A percentile compares a stretch with the other conserved stretches of the same genome.
Conservation (phyloP, 2,888 invertebrate genomes). For the Drosophila antonietae region DNA sequence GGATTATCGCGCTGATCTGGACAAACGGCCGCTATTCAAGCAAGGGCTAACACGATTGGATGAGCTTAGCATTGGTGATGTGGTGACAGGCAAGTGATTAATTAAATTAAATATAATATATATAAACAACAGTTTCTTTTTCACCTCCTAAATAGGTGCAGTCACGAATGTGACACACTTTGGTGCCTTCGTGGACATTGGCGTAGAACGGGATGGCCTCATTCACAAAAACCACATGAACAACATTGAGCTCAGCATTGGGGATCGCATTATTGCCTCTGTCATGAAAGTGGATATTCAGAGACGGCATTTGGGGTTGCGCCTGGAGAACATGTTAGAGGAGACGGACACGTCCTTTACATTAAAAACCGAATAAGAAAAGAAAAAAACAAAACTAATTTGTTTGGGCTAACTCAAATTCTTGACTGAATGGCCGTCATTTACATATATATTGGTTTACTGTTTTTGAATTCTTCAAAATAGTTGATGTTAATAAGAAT, state of each 20-base stretch:
- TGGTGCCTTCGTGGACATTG: conserved; percentile 96
- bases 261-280: conserved; percentile 89
- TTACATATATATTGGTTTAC: background rate
- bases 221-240: conserved; percentile 88
- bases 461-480: background rate
- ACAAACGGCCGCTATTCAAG: conserved; percentile 90
- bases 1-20: conserved; percentile 90
- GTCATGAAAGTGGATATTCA: conserved; percentile 87
- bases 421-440: background rate
- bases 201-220: conserved; percentile 89
- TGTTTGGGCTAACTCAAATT: too few species aligned
- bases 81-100: conserved; percentile 86
- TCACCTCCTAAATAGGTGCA: conserved; percentile 86
- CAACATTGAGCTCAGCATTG: conserved; percentile 87
- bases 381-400: background rate
- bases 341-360: conserved; percentile 80
- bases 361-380: conserved; percentile 60
- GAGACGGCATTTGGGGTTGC: conserved; percentile 86
- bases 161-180: conserved; percentile 95
- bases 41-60: conserved; percentile 89
- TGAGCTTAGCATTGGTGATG: conserved; percentile 87
- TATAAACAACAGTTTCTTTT: background rate
- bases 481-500: too few species aligned
- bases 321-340: conserved; percentile 83
- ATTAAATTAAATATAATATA: background rate